Evolutionary conservation across 2,797 vertebrate genomes (phyloP).

Genomic region (Pangasius krempfi): DNA sequence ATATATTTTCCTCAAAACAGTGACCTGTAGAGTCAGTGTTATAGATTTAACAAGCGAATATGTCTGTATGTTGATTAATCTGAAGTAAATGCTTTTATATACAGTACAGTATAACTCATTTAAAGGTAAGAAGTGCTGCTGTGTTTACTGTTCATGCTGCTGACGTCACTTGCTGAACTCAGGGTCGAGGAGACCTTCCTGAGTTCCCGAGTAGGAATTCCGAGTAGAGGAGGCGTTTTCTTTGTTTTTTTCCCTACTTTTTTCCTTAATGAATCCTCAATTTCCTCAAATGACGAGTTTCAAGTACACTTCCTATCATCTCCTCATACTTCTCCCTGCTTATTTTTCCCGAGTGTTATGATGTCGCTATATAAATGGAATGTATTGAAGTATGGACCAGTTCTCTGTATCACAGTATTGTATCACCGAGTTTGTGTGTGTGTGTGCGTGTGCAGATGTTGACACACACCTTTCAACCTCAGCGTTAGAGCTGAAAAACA

Average conservation of each 20-base stretch:
- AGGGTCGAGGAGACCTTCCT: not conserved
- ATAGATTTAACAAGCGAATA: too few relatives aligned
- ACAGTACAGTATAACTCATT: too few relatives aligned
- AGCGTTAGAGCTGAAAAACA: constrained; percentile 64
- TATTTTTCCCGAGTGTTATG: not conserved
- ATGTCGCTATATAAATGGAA: not conserved
- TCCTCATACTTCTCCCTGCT: not conserved
- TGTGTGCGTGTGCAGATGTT: not conserved
- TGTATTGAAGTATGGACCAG: not conserved
- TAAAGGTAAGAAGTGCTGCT: too few relatives aligned
- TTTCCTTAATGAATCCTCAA: not conserved
- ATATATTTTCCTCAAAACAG: too few relatives aligned
- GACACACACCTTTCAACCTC: constrained; percentile 6
- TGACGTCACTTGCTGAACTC: not conserved
- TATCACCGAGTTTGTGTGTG: not conserved
- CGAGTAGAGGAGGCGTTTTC: not conserved
- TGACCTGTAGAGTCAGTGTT: too few relatives aligned
- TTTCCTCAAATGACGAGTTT: not conserved
- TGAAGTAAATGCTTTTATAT: too few relatives aligned
- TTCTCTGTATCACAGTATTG: not conserved
- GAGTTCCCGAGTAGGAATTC: not conserved
- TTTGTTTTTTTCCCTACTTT: not conserved
- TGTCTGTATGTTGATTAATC: too few relatives aligned
- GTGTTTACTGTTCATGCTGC: too few relatives aligned
- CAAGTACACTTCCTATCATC: not conserved